Evolutionary conservation across 2,113 vertebrate genomes (phyloP).

Genomic region (Taurulus bubalis): DNA sequence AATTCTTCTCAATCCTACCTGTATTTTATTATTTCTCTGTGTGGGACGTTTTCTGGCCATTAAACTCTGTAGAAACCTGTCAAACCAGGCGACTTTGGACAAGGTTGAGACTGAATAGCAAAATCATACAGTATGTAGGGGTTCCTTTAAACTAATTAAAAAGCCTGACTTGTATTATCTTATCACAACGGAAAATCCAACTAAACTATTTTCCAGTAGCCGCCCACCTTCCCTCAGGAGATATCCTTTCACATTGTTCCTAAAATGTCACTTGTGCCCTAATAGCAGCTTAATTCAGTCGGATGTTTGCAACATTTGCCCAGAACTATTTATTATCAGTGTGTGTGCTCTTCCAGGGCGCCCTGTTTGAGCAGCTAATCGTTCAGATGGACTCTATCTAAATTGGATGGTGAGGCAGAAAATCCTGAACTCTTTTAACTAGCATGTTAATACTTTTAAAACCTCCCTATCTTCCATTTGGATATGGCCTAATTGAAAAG

Average conservation of each 20-base stretch:
- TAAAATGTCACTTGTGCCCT: slow-evolving; percentile 57
- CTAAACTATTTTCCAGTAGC: background rate
- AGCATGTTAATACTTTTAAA: slow-evolving; percentile 80
- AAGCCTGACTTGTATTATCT: background rate
- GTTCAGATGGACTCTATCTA: slow-evolving; percentile 75
- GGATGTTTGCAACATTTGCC: slow-evolving; percentile 73
- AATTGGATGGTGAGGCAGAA: slow-evolving; percentile 83
- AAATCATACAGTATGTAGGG: background rate
- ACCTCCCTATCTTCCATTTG: slow-evolving; percentile 78
- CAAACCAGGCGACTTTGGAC: background rate
- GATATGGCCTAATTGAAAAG: slow-evolving; percentile 82
- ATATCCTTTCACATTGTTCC: slow-evolving; percentile 41
- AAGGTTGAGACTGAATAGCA: background rate
- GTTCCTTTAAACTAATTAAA: background rate
- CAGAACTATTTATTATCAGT: slow-evolving; percentile 77
- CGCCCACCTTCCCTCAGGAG: background rate
- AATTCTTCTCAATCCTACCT: background rate
- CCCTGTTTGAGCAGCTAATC: slow-evolving; percentile 81
- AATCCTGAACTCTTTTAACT: slow-evolving; percentile 77
- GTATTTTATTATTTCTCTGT: no score
- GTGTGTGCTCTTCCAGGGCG: slow-evolving; percentile 59
- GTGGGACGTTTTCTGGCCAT: background rate
- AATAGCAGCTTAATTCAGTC: slow-evolving; percentile 63
- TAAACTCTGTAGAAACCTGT: background rate
- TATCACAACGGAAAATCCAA: slow-evolving; percentile 39